Base-by-base conservation (phyloP, 30 jellyfish, hydroid and myxozoan species). In the Rhopilema esculentum region DNA sequence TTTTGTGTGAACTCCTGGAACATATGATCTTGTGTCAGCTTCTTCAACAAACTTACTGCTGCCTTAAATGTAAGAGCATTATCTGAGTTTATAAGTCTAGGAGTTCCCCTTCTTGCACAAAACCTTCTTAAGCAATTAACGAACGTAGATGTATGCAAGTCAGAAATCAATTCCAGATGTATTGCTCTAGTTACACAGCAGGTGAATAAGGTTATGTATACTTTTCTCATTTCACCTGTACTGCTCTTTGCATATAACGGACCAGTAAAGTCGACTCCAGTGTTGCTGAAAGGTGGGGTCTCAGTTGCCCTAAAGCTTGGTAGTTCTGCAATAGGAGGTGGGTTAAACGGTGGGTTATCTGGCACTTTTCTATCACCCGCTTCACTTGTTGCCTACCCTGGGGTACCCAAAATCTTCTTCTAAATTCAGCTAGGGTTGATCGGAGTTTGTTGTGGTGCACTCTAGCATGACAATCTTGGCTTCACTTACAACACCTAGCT, bases 331-430 rank as follows among this genome's bases (percentile, higher is more conserved):
- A 51, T 70, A 21, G 78, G 79, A 50, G 85, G 85, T 66, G 89
- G 71, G 18, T 21, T 65, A 66, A 25, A 77, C n/a, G n/a, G n/a
- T n/a, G n/a, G n/a, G n/a, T n/a, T n/a, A 40, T 52, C 22, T 57
- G 66, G 72, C 91, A 87, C 0, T 67, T 87, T 4, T 79, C 71
- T 25, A 87, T 77, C 40, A 87, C 96, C 51, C 74, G 66, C 76
- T 88, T 88, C 17, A 88, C 82, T 33, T 66, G 91, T 57, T 88
- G 96, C 49, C 96, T 88, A 25, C 96, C 91, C 77, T 70, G 87
- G 8, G 91, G 81, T 32, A 88, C 91, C 87, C 91, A 88, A 64
- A 88, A 88, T 69, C 74, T 77, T 18, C 80, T 24, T 29, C 91
- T 88, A 1, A 88, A 50, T 65, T 88, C 96, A 4, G 96, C 96